Base-by-base conservation (phyloP, 2,888 invertebrate species). In the Cantharis nigra region DNA sequence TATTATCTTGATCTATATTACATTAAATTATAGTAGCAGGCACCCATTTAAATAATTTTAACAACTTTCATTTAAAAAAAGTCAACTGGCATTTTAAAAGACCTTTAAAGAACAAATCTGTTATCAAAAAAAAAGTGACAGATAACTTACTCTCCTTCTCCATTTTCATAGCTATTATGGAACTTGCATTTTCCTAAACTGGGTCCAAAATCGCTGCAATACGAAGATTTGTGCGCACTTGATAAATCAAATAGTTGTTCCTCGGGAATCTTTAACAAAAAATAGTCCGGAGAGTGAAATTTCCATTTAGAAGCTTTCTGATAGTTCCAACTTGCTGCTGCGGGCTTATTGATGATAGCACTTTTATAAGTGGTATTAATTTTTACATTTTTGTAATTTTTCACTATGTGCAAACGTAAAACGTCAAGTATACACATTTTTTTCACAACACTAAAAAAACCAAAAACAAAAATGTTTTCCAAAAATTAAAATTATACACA, bases 381-480 rank as follows among this genome's bases (percentile, higher is more conserved):
- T 69, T 79, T 83, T 82, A 67, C 79, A 63, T 71, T 71, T 69
- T 76, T 81, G 20, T 90, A 90, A 75, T 87, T 89, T 80, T 91
- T 90, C 14, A 90, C 89, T 63, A 91, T 90, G 80, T 91, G 91
- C 26, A 91, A 85, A 9, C 91, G 89, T 64, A 92, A 82, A 69
- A 91, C 89, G 85, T 91, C 91, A 14, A 92, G 86, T 83, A 92
- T 90, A 85, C 92, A 92, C 92, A 92, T 92, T 83, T 71, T 77
- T 20, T 20, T 9, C 26, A 26, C 14, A 14, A 28, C 33, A 26
- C 30, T 4, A 7, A 11, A 70, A 28, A 28, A 28, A 7, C 10
- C 33, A 7, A 16, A 33, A n/a, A 14, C 7, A 16, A 23, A 63
- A 63, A 10, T 30, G 11, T 14, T 18, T 9, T 16, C 14, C 10